These are phyloP conservation scores for Argopecten irradians DNA, from an alignment of 1,140 invertebrate species.

Conservation along the genomic window DNA sequence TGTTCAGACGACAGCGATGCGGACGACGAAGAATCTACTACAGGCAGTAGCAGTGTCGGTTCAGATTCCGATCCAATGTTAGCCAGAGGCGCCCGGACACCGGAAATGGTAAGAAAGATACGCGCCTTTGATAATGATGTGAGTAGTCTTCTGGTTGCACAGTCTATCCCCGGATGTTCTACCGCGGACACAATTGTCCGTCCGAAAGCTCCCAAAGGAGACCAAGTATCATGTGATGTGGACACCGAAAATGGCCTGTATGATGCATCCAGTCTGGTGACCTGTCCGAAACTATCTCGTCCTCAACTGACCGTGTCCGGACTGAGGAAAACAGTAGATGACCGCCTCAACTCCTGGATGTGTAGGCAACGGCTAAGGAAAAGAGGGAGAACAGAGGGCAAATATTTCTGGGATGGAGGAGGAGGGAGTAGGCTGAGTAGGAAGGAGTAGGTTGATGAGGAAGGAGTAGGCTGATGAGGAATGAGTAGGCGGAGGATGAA, in stretches of 20 bases:
- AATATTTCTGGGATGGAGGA: neutral
- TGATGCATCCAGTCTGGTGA: neutral
- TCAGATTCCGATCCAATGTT: neutral
- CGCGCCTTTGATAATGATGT: neutral
- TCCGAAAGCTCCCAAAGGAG: neutral
- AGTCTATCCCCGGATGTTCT: conserved; percentile 20
- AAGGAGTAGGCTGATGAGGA: neutral
- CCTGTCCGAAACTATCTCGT: neutral
- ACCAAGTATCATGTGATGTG: neutral
- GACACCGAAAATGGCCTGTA: neutral
- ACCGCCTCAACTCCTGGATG: neutral
- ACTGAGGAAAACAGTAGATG: neutral
- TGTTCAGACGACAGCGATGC: neutral
- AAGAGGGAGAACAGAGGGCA: neutral
- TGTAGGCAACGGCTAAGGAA: neutral
- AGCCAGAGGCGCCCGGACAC: neutral
- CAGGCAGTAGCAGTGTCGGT: neutral
- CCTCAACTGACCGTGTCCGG: neutral
- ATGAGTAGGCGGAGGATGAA: too few species aligned
- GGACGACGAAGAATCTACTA: neutral
- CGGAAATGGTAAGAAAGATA: neutral
- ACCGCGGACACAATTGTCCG: neutral
- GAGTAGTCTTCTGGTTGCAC: neutral
- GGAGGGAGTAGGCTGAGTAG: neutral
- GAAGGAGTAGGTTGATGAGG: neutral